Percentiles rank a stretch among this genome's conserved stretches.
Evolutionary conservation across 2,888 invertebrate genomes (phyloP).

Genomic region (Temnothorax rugatulus): DNA sequence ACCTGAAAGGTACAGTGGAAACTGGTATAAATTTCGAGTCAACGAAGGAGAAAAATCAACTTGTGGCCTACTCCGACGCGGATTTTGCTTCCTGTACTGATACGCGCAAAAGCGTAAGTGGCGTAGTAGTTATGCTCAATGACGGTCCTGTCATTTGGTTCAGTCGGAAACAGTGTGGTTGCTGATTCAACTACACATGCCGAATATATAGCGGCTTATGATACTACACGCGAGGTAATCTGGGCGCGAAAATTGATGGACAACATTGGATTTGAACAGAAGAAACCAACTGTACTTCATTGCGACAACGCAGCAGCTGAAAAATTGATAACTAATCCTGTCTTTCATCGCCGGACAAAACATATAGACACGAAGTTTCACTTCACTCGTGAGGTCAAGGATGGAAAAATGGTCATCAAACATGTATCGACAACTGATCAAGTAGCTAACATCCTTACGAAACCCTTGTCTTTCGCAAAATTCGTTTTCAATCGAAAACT

Average conservation of each 20-base stretch:
- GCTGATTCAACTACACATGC: background rate
- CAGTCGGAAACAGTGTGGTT: background rate
- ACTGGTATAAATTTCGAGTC: too few relatives aligned
- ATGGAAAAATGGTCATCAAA: background rate
- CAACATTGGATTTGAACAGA: background rate
- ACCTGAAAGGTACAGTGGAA: background rate
- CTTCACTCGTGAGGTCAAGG: too few relatives aligned
- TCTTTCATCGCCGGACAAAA: background rate
- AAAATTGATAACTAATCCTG: background rate
- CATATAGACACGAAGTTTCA: too few relatives aligned
- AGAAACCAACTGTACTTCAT: background rate
- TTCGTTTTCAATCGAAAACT: background rate
- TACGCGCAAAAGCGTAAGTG: background rate
- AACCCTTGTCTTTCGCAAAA: background rate
- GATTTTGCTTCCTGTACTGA: background rate
- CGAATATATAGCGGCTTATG: background rate
- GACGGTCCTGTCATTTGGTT: background rate
- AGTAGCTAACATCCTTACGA: background rate
- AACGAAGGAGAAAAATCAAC: background rate
- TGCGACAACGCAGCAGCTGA: background rate
- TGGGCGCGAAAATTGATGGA: background rate
- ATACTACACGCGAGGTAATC: background rate
- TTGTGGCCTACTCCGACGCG: background rate
- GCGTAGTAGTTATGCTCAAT: background rate
- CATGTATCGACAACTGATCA: background rate